Base-by-base conservation (phyloP, 2,888 invertebrate species). In the Amphiduros pacificus region DNA sequence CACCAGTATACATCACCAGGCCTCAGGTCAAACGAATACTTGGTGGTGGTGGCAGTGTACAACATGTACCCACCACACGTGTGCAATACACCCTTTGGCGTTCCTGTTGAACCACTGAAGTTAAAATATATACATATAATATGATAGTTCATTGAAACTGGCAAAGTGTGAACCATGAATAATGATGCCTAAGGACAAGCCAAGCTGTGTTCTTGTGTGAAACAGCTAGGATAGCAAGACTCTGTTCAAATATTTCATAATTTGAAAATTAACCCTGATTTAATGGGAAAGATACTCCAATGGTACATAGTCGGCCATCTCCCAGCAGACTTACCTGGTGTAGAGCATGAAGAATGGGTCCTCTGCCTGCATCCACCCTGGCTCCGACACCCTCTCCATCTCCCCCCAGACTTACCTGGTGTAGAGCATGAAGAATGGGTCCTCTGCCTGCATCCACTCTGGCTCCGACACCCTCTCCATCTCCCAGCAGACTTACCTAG, bases 331-430 rank as follows among this genome's bases (percentile, higher is more conserved):
- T n/a, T 53, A 86, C 88, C 95, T 95, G 0, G 97, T 99, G 82
- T 99, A 99, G 24, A 99, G 87, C 89, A 99, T 93, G 79, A 99
- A 99, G 6, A 98, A 85, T 0, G 97, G 96, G 84, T 98, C 96
- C 81, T 99, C 98, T 5, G 96, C 91, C 57, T 89, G 88, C 88
- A 98, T 88, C 97, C 97, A 98, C 77, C 93, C 94, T 0, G 95
- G 94, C n/a, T n/a, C n/a, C n/a, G n/a, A n/a, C n/a, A n/a, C n/a
- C n/a, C n/a, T n/a, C n/a, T n/a, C n/a, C n/a, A n/a, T n/a, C n/a
- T n/a, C n/a, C n/a, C n/a, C n/a, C n/a, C n/a, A n/a, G n/a, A n/a
- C n/a, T n/a, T 53, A 86, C 88, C 95, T 95, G 0, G 97, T 99
- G 82, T 99, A 99, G 24, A 99, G 87, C 89, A 99, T 93, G 79